Conservation (phyloP, 2,797 vertebrate genomes). For the Macrochelys suwanniensis region DNA sequence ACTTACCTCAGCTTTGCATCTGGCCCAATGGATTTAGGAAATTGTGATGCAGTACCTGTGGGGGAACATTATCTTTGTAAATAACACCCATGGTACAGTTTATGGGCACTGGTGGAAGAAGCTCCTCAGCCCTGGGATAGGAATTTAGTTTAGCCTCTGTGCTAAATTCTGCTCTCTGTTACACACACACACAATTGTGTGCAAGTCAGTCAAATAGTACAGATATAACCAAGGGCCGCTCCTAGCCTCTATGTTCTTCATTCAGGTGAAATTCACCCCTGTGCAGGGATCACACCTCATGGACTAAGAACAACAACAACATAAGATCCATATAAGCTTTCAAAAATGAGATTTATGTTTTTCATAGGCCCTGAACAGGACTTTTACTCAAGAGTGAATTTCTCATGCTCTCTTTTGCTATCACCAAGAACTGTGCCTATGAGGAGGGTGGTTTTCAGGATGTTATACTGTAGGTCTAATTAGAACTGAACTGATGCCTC, state of each 20-base stretch:
- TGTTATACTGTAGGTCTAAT: not conserved
- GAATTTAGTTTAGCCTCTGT: not conserved
- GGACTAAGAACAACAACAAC: not conserved
- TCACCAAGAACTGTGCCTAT: not conserved
- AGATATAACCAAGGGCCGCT: not conserved
- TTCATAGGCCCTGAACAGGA: not conserved
- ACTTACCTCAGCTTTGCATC: not conserved
- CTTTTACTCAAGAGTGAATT: not conserved
- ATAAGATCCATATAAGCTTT: not conserved
- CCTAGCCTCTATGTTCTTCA: not conserved
- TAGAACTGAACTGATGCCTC: not conserved
- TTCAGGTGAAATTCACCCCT: not conserved
- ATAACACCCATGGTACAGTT: not conserved
- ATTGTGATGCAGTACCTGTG: not conserved
- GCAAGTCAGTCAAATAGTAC: not conserved
- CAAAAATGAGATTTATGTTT: not conserved
- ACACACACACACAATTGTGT: not conserved
- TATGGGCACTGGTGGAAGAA: not conserved
- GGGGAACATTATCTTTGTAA: not conserved
- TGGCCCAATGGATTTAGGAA: not conserved
- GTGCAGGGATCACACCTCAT: not conserved
- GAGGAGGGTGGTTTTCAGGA: accelerated
- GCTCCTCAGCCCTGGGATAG: not conserved
- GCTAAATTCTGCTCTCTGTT: not conserved
- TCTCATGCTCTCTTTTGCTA: not conserved